Evolutionary conservation across 2,113 vertebrate genomes (phyloP), one percentile per base, ranked within the genome.

Genomic region (Electrona antarctica): DNA sequence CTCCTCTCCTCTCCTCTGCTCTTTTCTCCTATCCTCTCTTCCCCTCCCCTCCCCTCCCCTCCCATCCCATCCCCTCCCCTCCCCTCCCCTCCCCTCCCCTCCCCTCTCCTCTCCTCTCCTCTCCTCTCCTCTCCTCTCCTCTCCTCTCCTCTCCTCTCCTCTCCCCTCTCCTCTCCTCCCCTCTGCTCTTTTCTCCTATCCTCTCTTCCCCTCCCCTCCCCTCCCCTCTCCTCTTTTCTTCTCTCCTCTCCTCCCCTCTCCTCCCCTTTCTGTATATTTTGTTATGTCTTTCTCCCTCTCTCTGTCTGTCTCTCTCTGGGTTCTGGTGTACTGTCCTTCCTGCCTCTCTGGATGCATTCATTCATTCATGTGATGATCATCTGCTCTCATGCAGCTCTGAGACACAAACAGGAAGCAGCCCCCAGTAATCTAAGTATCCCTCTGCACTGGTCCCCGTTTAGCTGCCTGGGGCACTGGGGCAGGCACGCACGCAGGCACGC

Each of bases 401-500:
- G 70, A 6, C 52, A 71, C 70, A 80, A 86, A 88, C 83, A 85
- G 81, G 79, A 88, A 85, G 72, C 66, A 73, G 67, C 69, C 67
- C 28, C 28, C 64, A 21, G 75, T 75, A 79, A 86, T 87, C 71
- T 72, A 76, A 76, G 63, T 85, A 67, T 75, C 57, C 76, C 64
- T 85, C 72, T 72, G 15, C 55, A 41, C 64, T 49, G 73, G 57
- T 60, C 63, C 49, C 52, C 69, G 55, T 77, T 66, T 78, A 76
- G 72, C 52, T 63, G 8, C 41, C 12, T 13, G 7, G 48, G 5
- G n/a, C 14, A 9, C 60, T 65, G 61, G 69, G 69, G 28, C 56
- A 28, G 14, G 9, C 56, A 28, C 14, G 9, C 41, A 48, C 41
- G 8, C 60, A 47, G 33, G 46, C 41, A 47, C 29, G 46, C 60